These are phyloP conservation scores for Scomber japonicus DNA, from an alignment of 2,113 vertebrate species.

Conservation along the genomic window DNA sequence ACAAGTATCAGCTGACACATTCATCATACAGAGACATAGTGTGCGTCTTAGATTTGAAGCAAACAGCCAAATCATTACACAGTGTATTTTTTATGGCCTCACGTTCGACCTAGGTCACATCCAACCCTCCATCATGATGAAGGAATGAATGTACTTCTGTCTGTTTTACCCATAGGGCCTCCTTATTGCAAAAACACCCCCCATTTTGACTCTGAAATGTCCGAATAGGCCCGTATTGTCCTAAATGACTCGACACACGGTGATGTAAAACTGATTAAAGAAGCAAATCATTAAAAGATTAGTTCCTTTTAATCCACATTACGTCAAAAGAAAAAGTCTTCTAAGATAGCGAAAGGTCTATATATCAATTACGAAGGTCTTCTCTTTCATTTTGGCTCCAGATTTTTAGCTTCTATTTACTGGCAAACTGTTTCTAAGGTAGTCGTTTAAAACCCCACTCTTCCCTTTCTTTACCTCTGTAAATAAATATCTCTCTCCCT, in stretches of 20 bases:
- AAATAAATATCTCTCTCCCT: slow-evolving; percentile 56
- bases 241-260: too few relatives aligned
- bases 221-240: too few relatives aligned
- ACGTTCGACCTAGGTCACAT: not conserved
- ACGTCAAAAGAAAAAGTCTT: not conserved
- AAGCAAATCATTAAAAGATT: too few relatives aligned
- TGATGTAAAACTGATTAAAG: too few relatives aligned
- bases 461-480: slow-evolving; percentile 5
- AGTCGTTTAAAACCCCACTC: slow-evolving; percentile 6
- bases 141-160: not conserved
- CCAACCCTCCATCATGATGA: not conserved
- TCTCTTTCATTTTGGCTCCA: not conserved
- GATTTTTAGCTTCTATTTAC: not conserved
- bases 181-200: too few relatives aligned
- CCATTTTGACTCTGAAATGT: not conserved
- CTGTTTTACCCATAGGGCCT: too few relatives aligned
- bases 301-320: not conserved
- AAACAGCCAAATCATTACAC: not conserved
- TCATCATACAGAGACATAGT: not conserved
- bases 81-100: not conserved
- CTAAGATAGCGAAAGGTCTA: not conserved
- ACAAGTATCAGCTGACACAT: slow-evolving; percentile 1
- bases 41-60: not conserved
- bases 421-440: not conserved
- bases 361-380: not conserved